Base-by-base conservation (phyloP, 2,888 invertebrate genomes). In the Platycheirus rosarum region DNA sequence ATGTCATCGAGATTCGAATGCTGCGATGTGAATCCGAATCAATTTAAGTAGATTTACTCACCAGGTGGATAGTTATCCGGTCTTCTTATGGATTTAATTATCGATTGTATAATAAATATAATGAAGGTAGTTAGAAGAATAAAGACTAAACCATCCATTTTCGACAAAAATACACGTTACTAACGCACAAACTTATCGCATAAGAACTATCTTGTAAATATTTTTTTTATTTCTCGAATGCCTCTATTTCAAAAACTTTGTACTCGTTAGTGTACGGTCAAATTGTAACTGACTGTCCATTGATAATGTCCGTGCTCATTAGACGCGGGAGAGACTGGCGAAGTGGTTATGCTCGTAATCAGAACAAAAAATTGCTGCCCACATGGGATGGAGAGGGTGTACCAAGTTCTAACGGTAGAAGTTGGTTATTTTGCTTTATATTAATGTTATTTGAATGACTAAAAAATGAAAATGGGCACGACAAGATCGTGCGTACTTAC, bases 31-130 rank as follows among this genome's bases (percentile, higher is more conserved):
- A 53, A 53, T 13, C 18, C 18, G 0, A 23, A 1, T 57, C 6
- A 32, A 8, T 32, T 32, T 8, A 32, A 8, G 7, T 23, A 35
- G 18, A n/a, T 6, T 18, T 53, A 18, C 68, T 69, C 55, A 69
- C 68, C 68, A 37, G 68, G 68, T 57, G 68, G 68, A 35, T 46
- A 69, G 35, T 69, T 55, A 26, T 35, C 11, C 20, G 68, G 68
- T 35, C 68, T 46, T 35, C 9, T 69, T 9, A n/a, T 29, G 9
- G 68, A 69, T 23, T 46, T 48, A 16, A 55, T 18, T 9, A 69
- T 2, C 0, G 46, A 57, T 6, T 35, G 32, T 23, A 55, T 16
- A 18, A 57, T 5, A 23, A 69, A n/a, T 23, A 35, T 11, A 4
- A 69, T 9, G 2, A 69, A n/a, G 5, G 35, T 57, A 2, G 23